These are phyloP conservation scores for Novumbra hubbsi DNA, from an alignment of 2,797 vertebrate species.

Conservation along the genomic window DNA sequence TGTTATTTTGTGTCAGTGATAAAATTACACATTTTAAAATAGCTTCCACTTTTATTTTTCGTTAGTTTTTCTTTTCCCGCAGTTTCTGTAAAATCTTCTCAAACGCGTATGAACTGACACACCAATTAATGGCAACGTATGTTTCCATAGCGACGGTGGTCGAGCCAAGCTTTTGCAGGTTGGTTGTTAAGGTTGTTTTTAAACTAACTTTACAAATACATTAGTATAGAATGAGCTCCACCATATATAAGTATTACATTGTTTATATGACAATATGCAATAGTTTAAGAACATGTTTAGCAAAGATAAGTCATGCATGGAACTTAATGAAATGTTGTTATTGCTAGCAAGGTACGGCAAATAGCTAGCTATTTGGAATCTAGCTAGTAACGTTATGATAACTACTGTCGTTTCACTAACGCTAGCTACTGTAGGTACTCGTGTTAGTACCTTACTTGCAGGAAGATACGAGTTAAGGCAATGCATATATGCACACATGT, in stretches of 20 bases:
- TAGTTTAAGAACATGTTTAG: not conserved
- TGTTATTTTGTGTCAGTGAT: not conserved
- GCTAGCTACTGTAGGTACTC: not conserved
- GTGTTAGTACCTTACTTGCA: not conserved
- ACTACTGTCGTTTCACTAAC: not conserved
- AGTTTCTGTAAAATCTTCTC: constrained; percentile 32
- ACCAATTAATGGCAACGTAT: too few relatives aligned
- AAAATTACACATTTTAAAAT: not conserved
- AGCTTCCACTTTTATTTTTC: not conserved
- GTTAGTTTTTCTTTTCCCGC: not conserved
- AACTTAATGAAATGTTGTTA: not conserved
- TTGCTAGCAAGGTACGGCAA: not conserved
- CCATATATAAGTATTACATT: not conserved
- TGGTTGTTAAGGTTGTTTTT: not conserved
- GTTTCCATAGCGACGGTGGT: constrained; percentile 5
- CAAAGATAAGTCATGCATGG: not conserved
- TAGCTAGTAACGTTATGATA: too few relatives aligned
- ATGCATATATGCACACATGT: not conserved
- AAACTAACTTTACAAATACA: not conserved
- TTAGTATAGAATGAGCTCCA: not conserved
- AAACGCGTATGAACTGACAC: constrained; percentile 43
- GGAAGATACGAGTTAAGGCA: not conserved
- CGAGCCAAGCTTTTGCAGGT: not conserved
- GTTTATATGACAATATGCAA: not conserved
- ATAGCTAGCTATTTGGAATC: too few relatives aligned